Evolutionary conservation across 2,888 invertebrate species (phyloP), one percentile per base, ranked within the genome.

Genomic region (Hemicrepidius hirtus): DNA sequence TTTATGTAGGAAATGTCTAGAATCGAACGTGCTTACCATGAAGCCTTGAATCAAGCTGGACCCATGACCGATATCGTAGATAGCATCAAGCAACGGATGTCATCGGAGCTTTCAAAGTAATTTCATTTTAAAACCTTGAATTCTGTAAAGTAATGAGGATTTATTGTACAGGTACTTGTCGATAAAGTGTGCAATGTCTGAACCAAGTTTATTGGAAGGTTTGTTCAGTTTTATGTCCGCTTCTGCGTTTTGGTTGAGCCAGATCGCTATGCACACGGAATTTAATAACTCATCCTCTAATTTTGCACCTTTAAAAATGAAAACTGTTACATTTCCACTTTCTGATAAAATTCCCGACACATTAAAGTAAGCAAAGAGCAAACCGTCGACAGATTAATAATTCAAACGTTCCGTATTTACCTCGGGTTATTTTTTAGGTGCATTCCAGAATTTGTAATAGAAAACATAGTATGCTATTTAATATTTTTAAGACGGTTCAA

Each of bases 361-460:
- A 2, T 85, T 95, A 63, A 92, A 91, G 93, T 93, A 85, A 82
- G 78, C 76, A 3, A 12, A 6, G 3, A 16, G 13, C 4, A 13
- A 13, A 13, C 1, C n/a, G n/a, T n/a, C n/a, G n/a, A n/a, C n/a
- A n/a, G n/a, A n/a, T n/a, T n/a, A n/a, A n/a, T n/a, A n/a, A n/a
- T n/a, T n/a, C n/a, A n/a, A n/a, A n/a, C n/a, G n/a, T n/a, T n/a
- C n/a, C n/a, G n/a, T n/a, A n/a, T n/a, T n/a, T n/a, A n/a, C n/a
- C n/a, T n/a, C n/a, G 2, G 37, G 3, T n/a, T 4, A 10, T 10
- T 37, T 83, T 85, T 65, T 84, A 93, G 94, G 82, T 95, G 94
- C 84, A 90, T 98, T 82, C 98, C 98, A 49, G 98, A 98, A 86
- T 94, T 95, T 84, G 88, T 98, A 37, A 87, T 97, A 57, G 97